Evolutionary conservation across 2,113 vertebrate species (phyloP).

Genomic region (Oplegnathus fasciatus): DNA sequence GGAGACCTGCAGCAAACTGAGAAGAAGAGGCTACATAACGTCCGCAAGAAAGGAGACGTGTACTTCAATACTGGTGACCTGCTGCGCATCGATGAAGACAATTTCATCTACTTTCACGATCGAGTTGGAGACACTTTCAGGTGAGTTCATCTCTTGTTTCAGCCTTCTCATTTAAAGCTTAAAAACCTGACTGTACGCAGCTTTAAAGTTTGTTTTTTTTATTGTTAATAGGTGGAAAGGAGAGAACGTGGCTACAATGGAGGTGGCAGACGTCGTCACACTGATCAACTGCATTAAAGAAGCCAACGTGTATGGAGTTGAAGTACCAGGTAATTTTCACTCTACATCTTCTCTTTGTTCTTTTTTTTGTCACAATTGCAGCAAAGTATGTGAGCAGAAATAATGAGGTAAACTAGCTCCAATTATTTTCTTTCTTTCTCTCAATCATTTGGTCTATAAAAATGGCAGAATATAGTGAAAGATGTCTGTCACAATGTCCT

Average conservation of each 20-base stretch:
- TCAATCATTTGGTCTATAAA: not conserved
- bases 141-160: slow-evolving; percentile 54
- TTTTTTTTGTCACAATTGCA: not conserved
- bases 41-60: slow-evolving; percentile 87
- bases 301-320: slow-evolving; percentile 88
- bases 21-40: slow-evolving; percentile 86
- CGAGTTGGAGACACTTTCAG: slow-evolving; percentile 90
- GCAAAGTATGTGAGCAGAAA: not conserved
- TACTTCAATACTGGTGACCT: slow-evolving; percentile 91
- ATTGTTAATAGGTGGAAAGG: slow-evolving; percentile 89
- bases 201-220: not conserved
- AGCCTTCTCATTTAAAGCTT: not conserved
- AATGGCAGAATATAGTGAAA: not conserved
- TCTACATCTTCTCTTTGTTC: not conserved
- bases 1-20: slow-evolving; percentile 85
- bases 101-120: slow-evolving; percentile 90
- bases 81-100: slow-evolving; percentile 80
- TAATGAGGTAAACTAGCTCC: not conserved
- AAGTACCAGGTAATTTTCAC: slow-evolving; percentile 84
- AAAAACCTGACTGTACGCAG: accelerated
- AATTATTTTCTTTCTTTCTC: not conserved
- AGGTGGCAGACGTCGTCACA: slow-evolving; percentile 85
- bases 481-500: not conserved
- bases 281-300: slow-evolving; percentile 84
- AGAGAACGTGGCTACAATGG: slow-evolving; percentile 91